These are phyloP conservation scores for Epinephelus awoara DNA, from an alignment of 2,797 vertebrate species.

Conservation along the genomic window DNA sequence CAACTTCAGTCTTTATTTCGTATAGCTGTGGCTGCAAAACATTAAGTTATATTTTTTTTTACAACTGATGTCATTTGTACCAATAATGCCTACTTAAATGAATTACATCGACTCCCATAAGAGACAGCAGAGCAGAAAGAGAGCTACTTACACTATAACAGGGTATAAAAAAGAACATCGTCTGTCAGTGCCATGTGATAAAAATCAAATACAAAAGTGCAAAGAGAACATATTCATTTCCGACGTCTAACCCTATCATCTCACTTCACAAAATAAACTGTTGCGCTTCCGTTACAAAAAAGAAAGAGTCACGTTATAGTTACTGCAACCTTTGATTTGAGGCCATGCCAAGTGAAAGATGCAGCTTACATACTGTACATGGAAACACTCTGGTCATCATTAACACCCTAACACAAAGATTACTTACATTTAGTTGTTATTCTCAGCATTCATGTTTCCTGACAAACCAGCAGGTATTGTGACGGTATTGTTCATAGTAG, in stretches of 20 bases:
- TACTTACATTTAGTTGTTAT: constrained; percentile 72
- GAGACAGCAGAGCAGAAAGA: constrained; percentile 68
- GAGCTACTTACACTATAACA: constrained; percentile 80
- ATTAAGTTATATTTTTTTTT: constrained; percentile 67
- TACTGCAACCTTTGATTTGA: constrained; percentile 90
- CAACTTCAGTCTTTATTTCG: constrained; percentile 78
- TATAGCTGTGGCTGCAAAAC: constrained; percentile 72
- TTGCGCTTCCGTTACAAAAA: constrained; percentile 87
- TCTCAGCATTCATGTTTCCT: constrained; percentile 78
- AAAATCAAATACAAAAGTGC: constrained; percentile 86
- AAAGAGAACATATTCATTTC: constrained; percentile 84
- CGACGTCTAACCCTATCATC: constrained; percentile 79
- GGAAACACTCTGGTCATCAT: constrained; percentile 77
- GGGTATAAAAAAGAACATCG: constrained; percentile 82
- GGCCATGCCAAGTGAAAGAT: constrained; percentile 92
- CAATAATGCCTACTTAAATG: constrained; percentile 64
- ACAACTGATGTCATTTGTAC: constrained; percentile 70
- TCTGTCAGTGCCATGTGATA: constrained; percentile 74
- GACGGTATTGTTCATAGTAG: constrained; percentile 83
- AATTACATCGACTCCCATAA: constrained; percentile 78
- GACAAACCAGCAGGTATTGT: constrained; percentile 94
- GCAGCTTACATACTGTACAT: constrained; percentile 88
- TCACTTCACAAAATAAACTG: constrained; percentile 83
- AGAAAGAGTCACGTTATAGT: constrained; percentile 83
- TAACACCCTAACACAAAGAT: constrained; percentile 85